A percentile compares a stretch with the other conserved stretches of the same genome.
These are phyloP conservation scores for Cathartes aura DNA, from an alignment of 2,113 vertebrate species.

Conservation along the genomic window DNA sequence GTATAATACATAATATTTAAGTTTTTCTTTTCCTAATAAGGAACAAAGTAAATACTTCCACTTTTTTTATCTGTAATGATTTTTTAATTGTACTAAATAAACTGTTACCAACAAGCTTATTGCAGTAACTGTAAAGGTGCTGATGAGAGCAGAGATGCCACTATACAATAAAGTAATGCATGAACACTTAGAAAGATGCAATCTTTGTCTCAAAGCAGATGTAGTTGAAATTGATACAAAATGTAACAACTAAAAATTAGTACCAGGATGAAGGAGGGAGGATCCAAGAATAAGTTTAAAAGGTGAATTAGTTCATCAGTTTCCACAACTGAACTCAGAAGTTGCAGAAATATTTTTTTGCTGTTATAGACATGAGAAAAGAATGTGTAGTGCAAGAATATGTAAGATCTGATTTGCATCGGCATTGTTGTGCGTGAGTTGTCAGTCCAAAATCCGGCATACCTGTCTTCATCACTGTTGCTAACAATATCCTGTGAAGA, in stretches of 20 bases:
- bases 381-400: background rate
- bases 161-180: background rate
- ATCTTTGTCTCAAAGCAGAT: background rate
- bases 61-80: background rate
- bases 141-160: background rate
- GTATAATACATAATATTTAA: background rate
- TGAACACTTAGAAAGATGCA: background rate
- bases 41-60: background rate
- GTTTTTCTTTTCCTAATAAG: background rate
- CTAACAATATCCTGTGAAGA: background rate
- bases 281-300: background rate
- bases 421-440: background rate
- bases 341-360: background rate
- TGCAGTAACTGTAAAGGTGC: background rate
- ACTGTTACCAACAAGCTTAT: background rate
- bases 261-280: background rate
- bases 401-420: background rate
- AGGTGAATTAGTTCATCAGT: background rate
- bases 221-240: background rate
- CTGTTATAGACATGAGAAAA: background rate
- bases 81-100: background rate
- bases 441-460: background rate
- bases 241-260: background rate
- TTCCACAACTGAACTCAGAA: background rate
- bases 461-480: background rate